Conservation (phyloP, 2,888 invertebrate species). For the Aleiodes alternator region DNA sequence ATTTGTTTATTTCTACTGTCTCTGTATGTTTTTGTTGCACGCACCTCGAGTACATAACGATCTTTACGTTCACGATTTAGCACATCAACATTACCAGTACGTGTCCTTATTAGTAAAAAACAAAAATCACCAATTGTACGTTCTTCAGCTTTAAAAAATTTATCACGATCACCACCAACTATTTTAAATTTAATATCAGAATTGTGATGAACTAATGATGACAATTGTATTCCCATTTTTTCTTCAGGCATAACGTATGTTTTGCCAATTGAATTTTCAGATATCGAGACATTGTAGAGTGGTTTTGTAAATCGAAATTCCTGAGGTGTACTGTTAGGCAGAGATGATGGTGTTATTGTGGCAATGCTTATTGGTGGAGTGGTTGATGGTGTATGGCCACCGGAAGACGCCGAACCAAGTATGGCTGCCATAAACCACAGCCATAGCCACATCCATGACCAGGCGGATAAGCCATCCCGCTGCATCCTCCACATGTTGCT, state of each 20-base stretch:
- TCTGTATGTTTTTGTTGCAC: conserved; percentile 81
- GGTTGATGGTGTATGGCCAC: conserved; percentile 45
- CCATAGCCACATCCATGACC: conserved; percentile 73
- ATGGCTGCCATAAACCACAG: conserved; percentile 70
- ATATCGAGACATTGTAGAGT: conserved; percentile 91
- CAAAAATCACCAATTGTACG: conserved; percentile 94
- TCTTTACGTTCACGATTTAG: conserved; percentile 95
- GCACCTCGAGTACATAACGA: conserved; percentile 86
- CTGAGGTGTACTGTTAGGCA: conserved; percentile 44
- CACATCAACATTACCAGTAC: conserved; percentile 90
- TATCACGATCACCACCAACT: conserved; percentile 89
- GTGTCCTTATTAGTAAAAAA: conserved; percentile 92
- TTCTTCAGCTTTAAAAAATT: conserved; percentile 95
- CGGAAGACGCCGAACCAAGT: conserved; percentile 64
- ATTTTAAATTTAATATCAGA: conserved; percentile 89
- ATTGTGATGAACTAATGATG: conserved; percentile 60
- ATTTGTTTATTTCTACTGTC: conserved; percentile 77
- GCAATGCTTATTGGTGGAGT: conserved; percentile 44
- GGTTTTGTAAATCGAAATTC: conserved; percentile 84
- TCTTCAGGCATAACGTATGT: conserved; percentile 88
- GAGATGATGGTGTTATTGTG: conserved; percentile 41
- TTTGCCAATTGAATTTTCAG: conserved; percentile 94
- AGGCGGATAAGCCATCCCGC: conserved; percentile 70
- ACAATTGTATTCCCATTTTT: conserved; percentile 86
- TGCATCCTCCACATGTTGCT: conserved; percentile 72